A percentile compares a stretch with the other conserved stretches of the same genome.
These are phyloP conservation scores for Amblyjoppa fuscipennis DNA, from an alignment of 2,888 invertebrate species.

Conservation along the genomic window DNA sequence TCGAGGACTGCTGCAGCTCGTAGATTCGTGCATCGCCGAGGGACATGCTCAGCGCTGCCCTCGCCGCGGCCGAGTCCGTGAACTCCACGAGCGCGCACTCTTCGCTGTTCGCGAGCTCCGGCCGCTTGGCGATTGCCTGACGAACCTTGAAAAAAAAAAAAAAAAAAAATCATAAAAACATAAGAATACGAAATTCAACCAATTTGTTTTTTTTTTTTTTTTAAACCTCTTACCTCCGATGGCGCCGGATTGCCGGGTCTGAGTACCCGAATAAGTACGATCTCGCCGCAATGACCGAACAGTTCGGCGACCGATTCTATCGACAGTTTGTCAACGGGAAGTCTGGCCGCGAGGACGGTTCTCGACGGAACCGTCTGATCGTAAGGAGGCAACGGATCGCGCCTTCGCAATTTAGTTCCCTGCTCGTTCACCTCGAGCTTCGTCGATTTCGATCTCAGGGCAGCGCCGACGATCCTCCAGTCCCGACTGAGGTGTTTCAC, in stretches of 20 bases:
- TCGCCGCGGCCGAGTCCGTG: constrained; percentile 94
- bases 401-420: constrained; percentile 95
- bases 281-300: constrained; percentile 95
- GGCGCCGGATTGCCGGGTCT: constrained; percentile 96
- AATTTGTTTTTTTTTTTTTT: background rate
- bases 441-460: constrained; percentile 91
- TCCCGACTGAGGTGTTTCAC: constrained; percentile 97
- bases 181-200: background rate
- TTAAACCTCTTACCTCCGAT: constrained; percentile 87
- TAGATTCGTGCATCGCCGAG: constrained; percentile 89
- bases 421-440: constrained; percentile 95
- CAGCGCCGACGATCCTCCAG: constrained; percentile 96
- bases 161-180: constrained; percentile 12
- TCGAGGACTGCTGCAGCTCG: constrained; percentile 89
- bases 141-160: constrained; percentile 86
- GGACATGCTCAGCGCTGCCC: constrained; percentile 91
- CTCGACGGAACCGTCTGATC: constrained; percentile 97
- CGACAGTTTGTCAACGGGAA: constrained; percentile 93
- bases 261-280: constrained; percentile 94
- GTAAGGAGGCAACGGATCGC: constrained; percentile 94
- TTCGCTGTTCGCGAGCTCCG: constrained; percentile 92
- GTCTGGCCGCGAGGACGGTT: constrained; percentile 94
- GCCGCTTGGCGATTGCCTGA: constrained; percentile 95
- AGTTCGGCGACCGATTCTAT: constrained; percentile 97
- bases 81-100: constrained; percentile 97